Conservation (phyloP, 1,140 invertebrate species). For the Hylaeus volcanicus region DNA sequence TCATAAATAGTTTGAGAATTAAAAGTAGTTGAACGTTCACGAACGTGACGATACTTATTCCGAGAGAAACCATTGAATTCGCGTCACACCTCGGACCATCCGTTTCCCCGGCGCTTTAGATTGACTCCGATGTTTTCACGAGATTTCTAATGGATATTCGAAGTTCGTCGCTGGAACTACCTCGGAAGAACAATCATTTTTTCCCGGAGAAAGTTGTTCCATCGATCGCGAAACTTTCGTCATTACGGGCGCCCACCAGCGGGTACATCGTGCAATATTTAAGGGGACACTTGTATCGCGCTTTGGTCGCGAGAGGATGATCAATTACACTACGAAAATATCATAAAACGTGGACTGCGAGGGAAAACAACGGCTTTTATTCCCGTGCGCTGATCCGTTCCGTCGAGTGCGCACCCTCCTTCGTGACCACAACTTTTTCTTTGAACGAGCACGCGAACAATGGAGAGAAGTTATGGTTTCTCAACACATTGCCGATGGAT, state of each 20-base stretch:
- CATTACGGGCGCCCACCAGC: slow-evolving; percentile 20
- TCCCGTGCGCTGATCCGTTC: background rate
- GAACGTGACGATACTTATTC: background rate
- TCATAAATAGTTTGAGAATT: background rate
- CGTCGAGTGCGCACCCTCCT: background rate
- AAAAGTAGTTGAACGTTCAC: background rate
- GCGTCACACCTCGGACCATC: background rate
- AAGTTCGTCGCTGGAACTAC: slow-evolving; percentile 1
- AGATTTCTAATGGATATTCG: slow-evolving; percentile 22
- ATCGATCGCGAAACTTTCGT: slow-evolving; percentile 42
- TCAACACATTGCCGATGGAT: too few relatives aligned
- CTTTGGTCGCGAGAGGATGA: slow-evolving; percentile 18
- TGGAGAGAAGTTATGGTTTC: background rate
- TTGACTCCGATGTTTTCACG: slow-evolving; percentile 15
- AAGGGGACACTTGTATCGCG: background rate
- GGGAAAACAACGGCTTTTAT: background rate
- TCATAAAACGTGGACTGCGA: background rate
- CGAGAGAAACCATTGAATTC: background rate
- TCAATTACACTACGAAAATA: slow-evolving; percentile 13
- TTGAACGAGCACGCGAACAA: background rate
- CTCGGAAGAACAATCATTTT: background rate
- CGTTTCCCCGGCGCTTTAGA: background rate
- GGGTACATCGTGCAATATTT: slow-evolving; percentile 11
- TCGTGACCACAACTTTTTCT: background rate
- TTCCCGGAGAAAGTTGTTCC: slow-evolving; percentile 14